Percentiles rank a stretch among this genome's conserved stretches.
These are phyloP conservation scores for Peromyscus aztecus DNA, from an alignment of 2,797 vertebrate species.

Conservation along the genomic window DNA sequence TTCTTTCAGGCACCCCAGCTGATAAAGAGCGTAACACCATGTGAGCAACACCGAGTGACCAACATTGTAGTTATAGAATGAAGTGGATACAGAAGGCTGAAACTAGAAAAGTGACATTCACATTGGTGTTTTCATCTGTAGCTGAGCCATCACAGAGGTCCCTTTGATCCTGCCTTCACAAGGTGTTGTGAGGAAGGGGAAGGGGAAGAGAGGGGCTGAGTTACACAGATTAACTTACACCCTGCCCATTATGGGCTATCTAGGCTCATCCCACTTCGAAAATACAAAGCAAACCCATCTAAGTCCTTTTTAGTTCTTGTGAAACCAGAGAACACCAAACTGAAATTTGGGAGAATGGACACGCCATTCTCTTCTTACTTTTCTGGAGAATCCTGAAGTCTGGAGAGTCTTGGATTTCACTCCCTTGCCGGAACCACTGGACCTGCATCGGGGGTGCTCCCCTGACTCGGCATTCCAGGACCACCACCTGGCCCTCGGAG, in stretches of 20 bases:
- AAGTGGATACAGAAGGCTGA: neutral
- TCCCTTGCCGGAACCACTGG: slow-evolving; percentile 94
- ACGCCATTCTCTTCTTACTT: slow-evolving; percentile 92
- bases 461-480: slow-evolving; percentile 95
- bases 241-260: accelerated
- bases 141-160: neutral
- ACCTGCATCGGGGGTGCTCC: slow-evolving; percentile 93
- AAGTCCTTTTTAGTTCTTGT: neutral
- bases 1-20: neutral
- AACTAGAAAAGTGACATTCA: neutral
- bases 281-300: neutral
- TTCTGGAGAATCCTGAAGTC: slow-evolving; percentile 99
- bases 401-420: slow-evolving; percentile 96
- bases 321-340: neutral
- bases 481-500: slow-evolving; percentile 96
- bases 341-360: neutral
- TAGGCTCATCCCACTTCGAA: neutral
- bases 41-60: neutral
- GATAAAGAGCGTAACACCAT: neutral
- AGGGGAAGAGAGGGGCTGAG: neutral
- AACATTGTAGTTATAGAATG: neutral
- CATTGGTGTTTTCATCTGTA: neutral
- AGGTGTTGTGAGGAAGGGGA: neutral
- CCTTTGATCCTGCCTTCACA: neutral
- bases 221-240: neutral